Evolutionary conservation across 2,797 vertebrate genomes (phyloP).

Genomic region (Otus scops): DNA sequence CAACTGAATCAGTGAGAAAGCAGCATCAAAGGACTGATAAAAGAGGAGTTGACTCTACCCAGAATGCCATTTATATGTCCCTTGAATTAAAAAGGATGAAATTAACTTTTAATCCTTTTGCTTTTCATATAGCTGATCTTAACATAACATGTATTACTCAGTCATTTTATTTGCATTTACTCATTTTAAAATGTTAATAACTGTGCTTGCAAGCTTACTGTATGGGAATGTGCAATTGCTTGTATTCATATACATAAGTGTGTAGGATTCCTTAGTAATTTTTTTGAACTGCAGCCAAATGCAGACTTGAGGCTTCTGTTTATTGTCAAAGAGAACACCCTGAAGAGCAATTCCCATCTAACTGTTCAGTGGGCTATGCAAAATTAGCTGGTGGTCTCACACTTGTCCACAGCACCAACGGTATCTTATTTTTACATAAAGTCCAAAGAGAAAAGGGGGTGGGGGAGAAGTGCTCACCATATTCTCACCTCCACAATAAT

Average conservation of each 20-base stretch:
- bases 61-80: conserved; percentile 78
- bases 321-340: conserved; percentile 77
- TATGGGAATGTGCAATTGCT: conserved; percentile 60
- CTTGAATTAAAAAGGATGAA: conserved; percentile 80
- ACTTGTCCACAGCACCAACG: not conserved
- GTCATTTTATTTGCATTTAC: conserved; percentile 77
- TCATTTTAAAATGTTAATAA: conserved; percentile 75
- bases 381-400: conserved; percentile 65
- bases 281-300: conserved; percentile 74
- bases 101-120: conserved; percentile 81
- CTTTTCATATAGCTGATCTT: conserved; percentile 78
- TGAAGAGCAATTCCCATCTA: conserved; percentile 74
- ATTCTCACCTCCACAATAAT: not conserved
- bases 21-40: conserved; percentile 79
- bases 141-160: conserved; percentile 71
- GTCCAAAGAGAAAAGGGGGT: not conserved
- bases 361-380: conserved; percentile 60
- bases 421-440: not conserved
- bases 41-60: conserved; percentile 78
- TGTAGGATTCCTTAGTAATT: conserved; percentile 75
- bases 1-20: conserved; percentile 79
- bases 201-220: conserved; percentile 55
- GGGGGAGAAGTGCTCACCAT: not conserved
- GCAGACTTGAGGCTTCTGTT: conserved; percentile 74
- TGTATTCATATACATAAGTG: conserved; percentile 72